phyloP scores from a whole-genome alignment of 2,888 invertebrate genomes.

The Chromoteleia sp. region DNA sequence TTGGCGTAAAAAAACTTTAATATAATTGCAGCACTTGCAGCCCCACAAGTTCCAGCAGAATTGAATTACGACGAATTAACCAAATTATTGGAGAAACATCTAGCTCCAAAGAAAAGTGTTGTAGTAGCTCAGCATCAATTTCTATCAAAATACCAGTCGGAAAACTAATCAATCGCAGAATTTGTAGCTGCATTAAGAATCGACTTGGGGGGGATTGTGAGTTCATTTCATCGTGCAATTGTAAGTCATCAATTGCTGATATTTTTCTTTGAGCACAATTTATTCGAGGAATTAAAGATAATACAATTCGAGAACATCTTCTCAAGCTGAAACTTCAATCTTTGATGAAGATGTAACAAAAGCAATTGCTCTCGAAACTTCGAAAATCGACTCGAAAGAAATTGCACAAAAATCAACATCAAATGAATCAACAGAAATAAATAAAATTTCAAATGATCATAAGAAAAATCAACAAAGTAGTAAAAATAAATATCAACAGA shows the following conservation, averaged over 20 bases:
- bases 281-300: conserved; percentile 39
- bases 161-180: conserved; percentile 43
- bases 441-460: conserved; percentile 13
- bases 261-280: conserved; percentile 49
- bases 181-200: conserved; percentile 17
- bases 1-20: no score
- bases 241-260: conserved; percentile 28
- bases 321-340: conserved; percentile 16
- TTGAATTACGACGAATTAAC: no score
- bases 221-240: conserved; percentile 14
- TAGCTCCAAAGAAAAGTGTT: conserved; percentile 39
- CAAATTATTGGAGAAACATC: conserved; percentile 38
- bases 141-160: conserved; percentile 53
- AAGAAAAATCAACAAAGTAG: conserved; percentile 16
- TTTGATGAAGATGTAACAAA: conserved; percentile 34
- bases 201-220: conserved; percentile 26
- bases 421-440: conserved; percentile 21
- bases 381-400: conserved; percentile 40
- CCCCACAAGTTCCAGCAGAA: no score
- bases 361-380: conserved; percentile 36
- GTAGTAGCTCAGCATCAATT: conserved; percentile 53
- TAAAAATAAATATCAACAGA: not conserved
- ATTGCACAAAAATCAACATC: conserved; percentile 33
- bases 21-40: no score
- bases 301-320: conserved; percentile 26